Base-by-base conservation (phyloP, 2,888 invertebrate species). In the Bimastos eiseni region DNA sequence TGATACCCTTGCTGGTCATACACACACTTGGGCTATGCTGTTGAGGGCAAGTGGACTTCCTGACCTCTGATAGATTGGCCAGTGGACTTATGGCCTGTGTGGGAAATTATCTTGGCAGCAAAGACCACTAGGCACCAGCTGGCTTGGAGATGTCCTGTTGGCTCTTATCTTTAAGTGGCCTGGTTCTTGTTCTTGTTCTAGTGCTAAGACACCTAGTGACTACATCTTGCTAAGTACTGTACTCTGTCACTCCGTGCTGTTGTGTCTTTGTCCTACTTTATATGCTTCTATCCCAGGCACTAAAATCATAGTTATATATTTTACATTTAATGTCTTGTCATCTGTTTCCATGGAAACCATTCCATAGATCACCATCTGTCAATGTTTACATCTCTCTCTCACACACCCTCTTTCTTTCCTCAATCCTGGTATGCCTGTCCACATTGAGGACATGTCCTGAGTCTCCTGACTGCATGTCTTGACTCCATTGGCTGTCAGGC, bases 161-260 rank as follows among this genome's bases (percentile, higher is more conserved):
- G 30, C 70, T 70, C 70, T 70, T 70, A 70, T 70, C 70, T 70
- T 70, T 70, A 70, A 70, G 70, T 70, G 70, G 70, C 70, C n/a
- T n/a, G 0, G 30, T 30, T 70, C n/a, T 70, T n/a, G n/a, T 11
- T 70, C n/a, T 70, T n/a, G 70, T n/a, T 70, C 24, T 24, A n/a
- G 70, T 70, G 70, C 30, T 30, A 70, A 70, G 70, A 70, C 70
- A 70, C 70, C 70, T 5, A 70, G 1, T 30, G 70, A 70, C 70
- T 70, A 70, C 30, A 70, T 70, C 70, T 70, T 70, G 70, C 70
- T n/a, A n/a, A 70, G 70, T 70, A n/a, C 70, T 70, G 70, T 13
- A 70, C 17, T n/a, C 70, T 70, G 70, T n/a, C 70, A n/a, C 30
- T 13, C 70, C n/a, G 30, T n/a, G 1, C 49, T 19, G 24, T 24